A percentile compares a stretch with the other conserved stretches of the same genome.
Evolutionary conservation across 1,140 invertebrate species (phyloP).

Genomic region (Propsilocerus akamusi): DNA sequence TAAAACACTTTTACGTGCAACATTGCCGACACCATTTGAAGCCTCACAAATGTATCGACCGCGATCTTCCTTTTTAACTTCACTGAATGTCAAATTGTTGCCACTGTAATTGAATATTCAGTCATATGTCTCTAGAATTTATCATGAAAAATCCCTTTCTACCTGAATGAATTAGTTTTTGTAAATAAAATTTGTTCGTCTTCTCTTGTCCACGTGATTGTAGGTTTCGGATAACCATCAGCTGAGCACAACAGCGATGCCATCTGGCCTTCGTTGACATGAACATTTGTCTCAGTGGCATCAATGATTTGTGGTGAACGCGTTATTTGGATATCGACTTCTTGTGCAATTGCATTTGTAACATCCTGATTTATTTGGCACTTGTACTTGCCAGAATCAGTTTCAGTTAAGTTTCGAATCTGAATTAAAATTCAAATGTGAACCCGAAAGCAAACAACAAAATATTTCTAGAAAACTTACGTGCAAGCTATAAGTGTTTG

Average conservation of each 20-base stretch:
- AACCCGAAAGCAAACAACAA: too few species aligned
- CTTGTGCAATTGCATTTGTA: neutral
- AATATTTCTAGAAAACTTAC: too few species aligned
- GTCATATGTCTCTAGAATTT: neutral
- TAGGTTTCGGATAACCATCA: neutral
- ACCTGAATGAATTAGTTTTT: neutral
- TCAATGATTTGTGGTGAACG: neutral
- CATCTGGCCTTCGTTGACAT: neutral
- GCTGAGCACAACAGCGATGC: neutral
- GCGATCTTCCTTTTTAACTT: neutral
- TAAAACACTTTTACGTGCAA: neutral
- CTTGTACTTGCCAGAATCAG: neutral
- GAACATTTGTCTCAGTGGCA: neutral
- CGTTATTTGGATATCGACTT: neutral
- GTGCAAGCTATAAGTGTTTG: neutral
- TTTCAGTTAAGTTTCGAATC: neutral
- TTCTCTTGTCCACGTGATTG: neutral
- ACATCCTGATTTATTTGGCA: neutral
- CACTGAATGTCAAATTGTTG: neutral
- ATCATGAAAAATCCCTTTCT: neutral
- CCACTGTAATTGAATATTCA: neutral
- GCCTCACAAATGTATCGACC: neutral
- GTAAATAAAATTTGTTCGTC: neutral
- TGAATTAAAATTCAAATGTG: too few species aligned
- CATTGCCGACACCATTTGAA: neutral